Evolutionary conservation across 1,140 invertebrate genomes (phyloP).

Genomic region (Brachystomella parvula): DNA sequence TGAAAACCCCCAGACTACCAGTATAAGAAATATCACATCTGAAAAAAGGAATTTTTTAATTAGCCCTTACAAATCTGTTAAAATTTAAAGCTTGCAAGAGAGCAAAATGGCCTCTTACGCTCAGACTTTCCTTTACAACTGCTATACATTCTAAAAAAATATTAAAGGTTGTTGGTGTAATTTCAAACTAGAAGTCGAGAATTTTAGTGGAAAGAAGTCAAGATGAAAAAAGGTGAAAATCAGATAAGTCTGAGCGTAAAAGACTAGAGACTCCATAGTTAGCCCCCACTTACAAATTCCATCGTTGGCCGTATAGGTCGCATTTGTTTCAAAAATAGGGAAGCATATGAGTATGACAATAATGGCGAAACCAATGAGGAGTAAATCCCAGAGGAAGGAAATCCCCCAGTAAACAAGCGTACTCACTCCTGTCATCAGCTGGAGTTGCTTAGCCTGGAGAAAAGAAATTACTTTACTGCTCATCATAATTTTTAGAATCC

Average conservation of each 20-base stretch:
- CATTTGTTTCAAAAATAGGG: constrained; percentile 24
- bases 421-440: constrained; percentile 67
- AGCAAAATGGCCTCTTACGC: too few relatives aligned
- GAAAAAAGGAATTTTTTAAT: background rate
- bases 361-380: constrained; percentile 54
- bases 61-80: too few relatives aligned
- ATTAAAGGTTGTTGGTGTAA: too few relatives aligned
- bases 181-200: too few relatives aligned
- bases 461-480: constrained; percentile 9
- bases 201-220: too few relatives aligned
- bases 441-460: constrained; percentile 55
- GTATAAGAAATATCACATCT: constrained; percentile 25
- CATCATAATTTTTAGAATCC: background rate
- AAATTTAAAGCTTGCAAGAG: too few relatives aligned
- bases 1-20: constrained; percentile 27
- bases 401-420: constrained; percentile 61
- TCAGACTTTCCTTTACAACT: too few relatives aligned
- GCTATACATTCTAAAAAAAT: too few relatives aligned
- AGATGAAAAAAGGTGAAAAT: too few relatives aligned
- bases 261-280: background rate
- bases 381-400: constrained; percentile 63
- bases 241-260: too few relatives aligned
- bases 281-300: constrained; percentile 18
- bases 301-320: constrained; percentile 16
- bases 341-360: constrained; percentile 26